Conservation (phyloP, 1,140 invertebrate species). For the Neodiprion fabricii region DNA sequence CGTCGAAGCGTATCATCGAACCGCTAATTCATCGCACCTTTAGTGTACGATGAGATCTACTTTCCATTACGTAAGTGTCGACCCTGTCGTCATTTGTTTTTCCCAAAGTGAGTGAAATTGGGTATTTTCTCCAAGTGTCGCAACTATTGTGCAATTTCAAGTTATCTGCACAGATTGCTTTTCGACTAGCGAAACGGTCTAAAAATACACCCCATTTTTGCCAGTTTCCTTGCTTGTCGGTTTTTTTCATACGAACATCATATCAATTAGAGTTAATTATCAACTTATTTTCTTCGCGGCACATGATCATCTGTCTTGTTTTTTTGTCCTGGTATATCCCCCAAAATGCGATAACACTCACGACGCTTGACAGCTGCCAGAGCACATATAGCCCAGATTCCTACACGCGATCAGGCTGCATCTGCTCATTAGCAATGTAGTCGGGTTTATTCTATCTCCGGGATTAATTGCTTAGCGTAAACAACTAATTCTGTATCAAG, state of each 20-base stretch:
- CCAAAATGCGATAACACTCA: background rate
- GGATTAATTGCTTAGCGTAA: too few species aligned
- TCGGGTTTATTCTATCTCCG: too few species aligned
- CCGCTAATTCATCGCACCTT: conserved; percentile 5
- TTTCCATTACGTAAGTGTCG: conserved; percentile 10
- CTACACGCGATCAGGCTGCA: background rate
- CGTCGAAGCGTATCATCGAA: background rate
- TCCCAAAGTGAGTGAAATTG: background rate
- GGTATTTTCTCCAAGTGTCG: background rate
- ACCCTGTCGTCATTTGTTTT: conserved; percentile 4
- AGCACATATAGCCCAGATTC: background rate
- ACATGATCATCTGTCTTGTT: conserved; percentile 1
- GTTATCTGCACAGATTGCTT: background rate
- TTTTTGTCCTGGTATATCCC: background rate
- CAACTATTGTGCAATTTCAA: background rate
- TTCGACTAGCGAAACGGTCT: background rate
- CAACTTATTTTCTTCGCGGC: background rate
- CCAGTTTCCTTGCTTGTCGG: background rate
- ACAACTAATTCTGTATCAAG: too few species aligned
- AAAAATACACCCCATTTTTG: background rate
- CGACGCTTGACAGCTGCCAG: background rate
- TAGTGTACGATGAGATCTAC: background rate
- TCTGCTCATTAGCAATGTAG: too few species aligned
- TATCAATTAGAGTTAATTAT: background rate
- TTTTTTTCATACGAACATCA: conserved; percentile 32